These are phyloP conservation scores for Proales similis DNA, from an alignment of 1,140 invertebrate genomes.

Conservation along the genomic window DNA sequence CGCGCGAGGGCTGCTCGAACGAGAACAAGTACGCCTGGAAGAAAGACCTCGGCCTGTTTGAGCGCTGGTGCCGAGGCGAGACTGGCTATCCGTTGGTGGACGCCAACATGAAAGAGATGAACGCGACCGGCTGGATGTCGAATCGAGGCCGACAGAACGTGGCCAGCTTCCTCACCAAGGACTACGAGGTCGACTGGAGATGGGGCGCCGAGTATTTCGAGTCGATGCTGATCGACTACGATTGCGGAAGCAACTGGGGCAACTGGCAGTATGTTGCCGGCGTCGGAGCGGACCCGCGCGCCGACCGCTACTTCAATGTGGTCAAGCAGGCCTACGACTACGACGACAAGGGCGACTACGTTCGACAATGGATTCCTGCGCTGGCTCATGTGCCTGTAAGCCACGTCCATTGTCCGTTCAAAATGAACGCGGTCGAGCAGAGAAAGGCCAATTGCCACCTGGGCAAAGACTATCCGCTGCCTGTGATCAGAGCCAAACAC, in stretches of 20 bases:
- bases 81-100: slow-evolving; percentile 55
- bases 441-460: slow-evolving; percentile 5
- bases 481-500: slow-evolving; percentile 22
- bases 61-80: slow-evolving; percentile 49
- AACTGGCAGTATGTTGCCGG: slow-evolving; percentile 55
- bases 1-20: slow-evolving; percentile 42
- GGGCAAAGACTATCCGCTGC: slow-evolving; percentile 30
- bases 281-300: slow-evolving; percentile 53
- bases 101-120: slow-evolving; percentile 55
- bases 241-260: slow-evolving; percentile 55
- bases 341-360: slow-evolving; percentile 44
- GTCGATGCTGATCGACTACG: slow-evolving; percentile 52
- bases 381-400: not conserved
- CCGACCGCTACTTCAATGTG: slow-evolving; percentile 54
- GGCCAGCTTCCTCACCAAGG: slow-evolving; percentile 53
- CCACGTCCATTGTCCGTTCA: slow-evolving; percentile 27
- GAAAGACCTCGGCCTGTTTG: slow-evolving; percentile 44
- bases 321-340: slow-evolving; percentile 54
- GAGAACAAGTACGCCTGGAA: slow-evolving; percentile 45
- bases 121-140: slow-evolving; percentile 53
- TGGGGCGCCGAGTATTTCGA: slow-evolving; percentile 55
- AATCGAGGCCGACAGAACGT: slow-evolving; percentile 54
- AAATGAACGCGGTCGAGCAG: slow-evolving; percentile 27
- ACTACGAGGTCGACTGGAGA: slow-evolving; percentile 54
- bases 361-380: slow-evolving; percentile 20